Conservation (phyloP, 2,888 invertebrate species). For the Netelia inedita region DNA sequence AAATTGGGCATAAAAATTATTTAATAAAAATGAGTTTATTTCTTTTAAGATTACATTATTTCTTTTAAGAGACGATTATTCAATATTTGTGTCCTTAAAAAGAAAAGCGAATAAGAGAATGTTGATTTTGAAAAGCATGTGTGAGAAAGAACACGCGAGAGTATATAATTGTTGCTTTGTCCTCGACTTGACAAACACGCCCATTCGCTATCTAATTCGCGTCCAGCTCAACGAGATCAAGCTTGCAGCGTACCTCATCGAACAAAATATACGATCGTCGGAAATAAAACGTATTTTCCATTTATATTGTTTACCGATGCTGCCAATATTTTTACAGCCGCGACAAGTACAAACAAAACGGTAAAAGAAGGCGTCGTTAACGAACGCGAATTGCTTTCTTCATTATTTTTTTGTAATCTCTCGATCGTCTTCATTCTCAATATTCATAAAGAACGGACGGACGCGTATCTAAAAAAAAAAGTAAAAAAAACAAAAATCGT, state of each 20-base stretch:
- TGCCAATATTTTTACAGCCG: neutral
- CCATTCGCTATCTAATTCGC: conserved; percentile 42
- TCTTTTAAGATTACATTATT: too few relatives aligned
- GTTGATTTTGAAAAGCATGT: neutral
- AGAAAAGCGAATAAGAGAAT: neutral
- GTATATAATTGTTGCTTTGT: conserved; percentile 11
- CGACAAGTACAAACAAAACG: neutral
- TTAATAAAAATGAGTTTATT: too few relatives aligned
- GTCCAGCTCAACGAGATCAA: neutral
- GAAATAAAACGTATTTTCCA: neutral
- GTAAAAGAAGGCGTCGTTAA: neutral
- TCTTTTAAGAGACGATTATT: neutral
- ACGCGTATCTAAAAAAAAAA: neutral
- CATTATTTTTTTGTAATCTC: neutral
- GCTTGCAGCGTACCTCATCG: neutral
- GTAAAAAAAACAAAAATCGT: neutral
- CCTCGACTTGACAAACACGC: conserved; percentile 11
- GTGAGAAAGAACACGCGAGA: conserved; percentile 5
- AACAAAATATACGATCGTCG: neutral
- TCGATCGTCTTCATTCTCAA: neutral
- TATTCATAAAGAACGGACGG: neutral
- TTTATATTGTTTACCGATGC: neutral
- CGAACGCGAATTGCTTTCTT: neutral
- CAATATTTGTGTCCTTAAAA: neutral
- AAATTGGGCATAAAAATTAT: too few relatives aligned